phyloP scores from a whole-genome alignment of 1,140 invertebrate genomes.

The Brachionus koreanus region DNA sequence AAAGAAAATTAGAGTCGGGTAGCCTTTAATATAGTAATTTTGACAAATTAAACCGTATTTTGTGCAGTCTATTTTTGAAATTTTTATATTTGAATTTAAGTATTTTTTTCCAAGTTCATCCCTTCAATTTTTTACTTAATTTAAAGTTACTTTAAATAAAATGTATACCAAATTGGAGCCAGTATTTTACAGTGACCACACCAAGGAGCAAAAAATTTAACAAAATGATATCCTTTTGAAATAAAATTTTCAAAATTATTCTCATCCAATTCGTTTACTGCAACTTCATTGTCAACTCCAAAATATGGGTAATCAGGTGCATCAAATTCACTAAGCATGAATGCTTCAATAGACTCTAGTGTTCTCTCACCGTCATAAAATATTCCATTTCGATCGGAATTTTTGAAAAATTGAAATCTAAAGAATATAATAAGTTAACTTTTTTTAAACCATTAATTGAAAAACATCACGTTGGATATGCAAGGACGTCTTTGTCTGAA shows the following conservation, averaged over 20 bases:
- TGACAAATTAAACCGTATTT: constrained; percentile 10
- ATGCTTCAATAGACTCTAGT: constrained; percentile 15
- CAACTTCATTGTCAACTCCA: not conserved
- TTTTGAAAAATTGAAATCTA: not conserved
- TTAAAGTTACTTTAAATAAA: not conserved
- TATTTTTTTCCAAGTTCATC: constrained; percentile 32
- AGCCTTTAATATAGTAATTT: not conserved
- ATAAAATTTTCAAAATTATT: constrained; percentile 31
- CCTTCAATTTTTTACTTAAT: not conserved
- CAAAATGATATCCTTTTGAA: constrained; percentile 20
- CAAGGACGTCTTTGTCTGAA: constrained; percentile 5
- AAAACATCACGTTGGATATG: not conserved
- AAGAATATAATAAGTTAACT: not conserved
- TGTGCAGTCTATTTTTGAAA: constrained; percentile 27
- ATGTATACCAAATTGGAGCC: not conserved
- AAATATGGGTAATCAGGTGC: not conserved
- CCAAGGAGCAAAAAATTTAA: constrained; percentile 36
- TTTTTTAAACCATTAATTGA: not conserved
- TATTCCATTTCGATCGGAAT: not conserved
- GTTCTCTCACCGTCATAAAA: not conserved
- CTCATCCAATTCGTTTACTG: constrained; percentile 29
- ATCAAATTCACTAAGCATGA: not conserved
- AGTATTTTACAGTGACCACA: constrained; percentile 30
- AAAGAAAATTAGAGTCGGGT: not conserved
- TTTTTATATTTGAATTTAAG: constrained; percentile 20